Conservation (phyloP, 2,888 invertebrate genomes). For the Panzeria rudis region DNA sequence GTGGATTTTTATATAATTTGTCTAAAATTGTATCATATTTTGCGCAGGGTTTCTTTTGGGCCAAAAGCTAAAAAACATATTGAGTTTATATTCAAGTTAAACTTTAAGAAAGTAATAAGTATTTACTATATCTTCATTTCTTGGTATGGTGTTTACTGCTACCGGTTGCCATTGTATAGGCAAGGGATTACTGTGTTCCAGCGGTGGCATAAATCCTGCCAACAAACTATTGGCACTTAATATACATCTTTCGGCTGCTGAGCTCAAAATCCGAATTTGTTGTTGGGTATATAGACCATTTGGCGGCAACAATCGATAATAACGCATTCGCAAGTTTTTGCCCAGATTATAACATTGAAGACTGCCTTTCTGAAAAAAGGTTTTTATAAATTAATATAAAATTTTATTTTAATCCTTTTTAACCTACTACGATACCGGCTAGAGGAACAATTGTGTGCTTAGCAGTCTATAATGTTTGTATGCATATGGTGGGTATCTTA, state of each 20-base stretch:
- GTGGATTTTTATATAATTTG: conserved; percentile 84
- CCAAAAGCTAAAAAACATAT: conserved; percentile 77
- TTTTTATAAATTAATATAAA: conserved; percentile 5
- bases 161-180: conserved; percentile 93
- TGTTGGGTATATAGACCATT: conserved; percentile 86
- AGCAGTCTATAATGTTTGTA: no score
- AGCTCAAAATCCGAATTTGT: conserved; percentile 88
- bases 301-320: conserved; percentile 87
- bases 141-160: conserved; percentile 91
- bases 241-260: conserved; percentile 91
- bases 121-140: conserved; percentile 88
- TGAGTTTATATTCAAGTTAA: conserved; percentile 70
- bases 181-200: conserved; percentile 79
- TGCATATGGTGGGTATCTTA: no score
- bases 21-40: conserved; percentile 85
- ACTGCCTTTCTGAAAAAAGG: conserved; percentile 88
- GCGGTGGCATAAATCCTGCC: conserved; percentile 87
- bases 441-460: no score
- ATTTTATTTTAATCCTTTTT: not conserved
- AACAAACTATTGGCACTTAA: conserved; percentile 92
- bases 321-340: conserved; percentile 88
- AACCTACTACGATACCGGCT: no score
- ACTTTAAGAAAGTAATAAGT: not conserved
- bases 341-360: conserved; percentile 90
- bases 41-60: conserved; percentile 85